phyloP scores from a whole-genome alignment of 2,797 vertebrate genomes.

The Liasis olivaceus region DNA sequence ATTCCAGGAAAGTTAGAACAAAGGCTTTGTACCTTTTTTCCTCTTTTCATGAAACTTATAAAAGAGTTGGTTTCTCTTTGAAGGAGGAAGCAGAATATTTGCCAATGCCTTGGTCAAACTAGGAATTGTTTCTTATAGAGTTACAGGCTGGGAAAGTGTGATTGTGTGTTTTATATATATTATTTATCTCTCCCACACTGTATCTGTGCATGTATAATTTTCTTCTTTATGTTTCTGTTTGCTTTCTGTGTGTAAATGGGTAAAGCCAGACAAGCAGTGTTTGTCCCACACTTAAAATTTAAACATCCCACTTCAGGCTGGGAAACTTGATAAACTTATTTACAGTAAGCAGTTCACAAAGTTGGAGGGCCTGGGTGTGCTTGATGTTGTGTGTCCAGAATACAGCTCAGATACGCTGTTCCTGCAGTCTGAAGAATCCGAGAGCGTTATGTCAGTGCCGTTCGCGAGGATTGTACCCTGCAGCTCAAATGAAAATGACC shows the following conservation, averaged over 20 bases:
- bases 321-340: conserved; percentile 39
- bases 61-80: not conserved
- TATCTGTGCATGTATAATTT: not conserved
- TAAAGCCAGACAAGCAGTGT: conserved; percentile 12
- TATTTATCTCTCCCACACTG: not conserved
- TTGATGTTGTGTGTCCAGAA: conserved; percentile 7
- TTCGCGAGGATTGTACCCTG: not conserved
- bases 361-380: conserved; percentile 13
- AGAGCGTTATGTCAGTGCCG: fast-evolving
- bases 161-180: not conserved
- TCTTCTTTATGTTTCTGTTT: not conserved
- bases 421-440: not conserved
- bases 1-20: not conserved
- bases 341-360: conserved; percentile 19
- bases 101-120: not conserved
- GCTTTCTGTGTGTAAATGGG: not conserved
- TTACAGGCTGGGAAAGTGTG: not conserved
- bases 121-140: not conserved
- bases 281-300: not conserved
- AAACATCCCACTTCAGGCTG: conserved; percentile 16
- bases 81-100: not conserved
- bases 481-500: not conserved
- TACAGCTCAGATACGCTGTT: conserved; percentile 1
- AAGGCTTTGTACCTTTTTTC: not conserved
- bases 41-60: not conserved